Evolutionary conservation across 2,797 vertebrate species (phyloP).

Genomic region (Crypturellus tataupa): DNA sequence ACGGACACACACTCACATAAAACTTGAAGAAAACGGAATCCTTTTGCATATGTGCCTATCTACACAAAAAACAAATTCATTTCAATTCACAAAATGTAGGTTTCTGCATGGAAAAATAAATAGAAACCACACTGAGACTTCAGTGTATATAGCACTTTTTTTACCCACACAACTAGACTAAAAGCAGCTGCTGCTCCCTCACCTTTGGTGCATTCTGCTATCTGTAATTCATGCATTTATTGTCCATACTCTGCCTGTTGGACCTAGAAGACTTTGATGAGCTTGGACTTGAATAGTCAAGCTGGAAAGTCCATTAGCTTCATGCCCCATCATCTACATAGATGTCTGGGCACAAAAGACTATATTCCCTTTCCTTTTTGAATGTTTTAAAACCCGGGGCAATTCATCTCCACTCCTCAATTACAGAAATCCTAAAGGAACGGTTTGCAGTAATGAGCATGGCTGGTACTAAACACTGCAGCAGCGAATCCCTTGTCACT

Average conservation of each 20-base stretch:
- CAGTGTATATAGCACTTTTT: not conserved
- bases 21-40: not conserved
- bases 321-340: not conserved
- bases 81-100: not conserved
- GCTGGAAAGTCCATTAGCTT: not conserved
- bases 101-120: not conserved
- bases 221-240: too few species aligned
- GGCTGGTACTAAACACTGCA: constrained; percentile 44
- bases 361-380: too few species aligned
- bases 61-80: not conserved
- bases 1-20: not conserved
- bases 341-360: not conserved
- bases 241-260: not conserved
- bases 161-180: not conserved
- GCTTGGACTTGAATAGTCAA: not conserved
- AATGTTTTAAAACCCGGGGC: not conserved
- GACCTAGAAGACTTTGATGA: not conserved
- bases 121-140: not conserved
- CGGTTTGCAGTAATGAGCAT: not conserved
- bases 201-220: too few species aligned
- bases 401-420: not conserved
- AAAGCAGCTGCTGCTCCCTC: too few species aligned
- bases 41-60: not conserved
- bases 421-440: not conserved
- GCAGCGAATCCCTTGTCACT: constrained; percentile 82